Conservation (phyloP, 2,888 invertebrate species). For the Limenitis camilla region DNA sequence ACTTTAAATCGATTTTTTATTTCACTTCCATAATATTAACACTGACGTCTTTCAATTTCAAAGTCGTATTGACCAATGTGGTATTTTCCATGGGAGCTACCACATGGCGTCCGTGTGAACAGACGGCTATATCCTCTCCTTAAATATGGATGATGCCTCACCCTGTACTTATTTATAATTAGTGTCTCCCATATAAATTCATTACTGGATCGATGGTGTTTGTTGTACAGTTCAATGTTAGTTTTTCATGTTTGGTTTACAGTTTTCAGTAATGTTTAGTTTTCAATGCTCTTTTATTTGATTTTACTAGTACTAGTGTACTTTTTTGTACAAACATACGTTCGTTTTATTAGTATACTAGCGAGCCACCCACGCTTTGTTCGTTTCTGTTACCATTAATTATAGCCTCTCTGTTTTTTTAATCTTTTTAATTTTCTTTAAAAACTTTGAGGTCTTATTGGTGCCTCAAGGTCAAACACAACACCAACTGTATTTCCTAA, state of each 20-base stretch:
- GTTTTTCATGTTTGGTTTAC: conserved; percentile 22
- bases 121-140: conserved; percentile 46
- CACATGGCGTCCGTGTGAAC: conserved; percentile 39
- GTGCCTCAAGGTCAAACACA: too few species aligned
- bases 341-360: neutral
- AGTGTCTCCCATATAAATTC: conserved; percentile 22
- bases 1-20: conserved; percentile 54
- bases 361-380: neutral
- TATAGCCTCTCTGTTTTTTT: neutral
- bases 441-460: too few species aligned
- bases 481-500: too few species aligned
- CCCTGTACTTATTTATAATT: conserved; percentile 21
- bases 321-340: neutral
- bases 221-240: conserved; percentile 32
- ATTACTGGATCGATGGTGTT: conserved; percentile 36
- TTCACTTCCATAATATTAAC: conserved; percentile 44
- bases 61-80: conserved; percentile 42
- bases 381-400: neutral
- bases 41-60: conserved; percentile 57
- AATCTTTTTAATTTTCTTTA: too few species aligned
- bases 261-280: conserved; percentile 17
- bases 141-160: conserved; percentile 48
- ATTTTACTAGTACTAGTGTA: conserved; percentile 7
- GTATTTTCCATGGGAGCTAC: conserved; percentile 37
- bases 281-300: conserved; percentile 16